Percentiles rank a stretch among this genome's conserved stretches.
Conservation (phyloP, 92 coral and sea anemone species). For the Palythoa grandiflora region DNA sequence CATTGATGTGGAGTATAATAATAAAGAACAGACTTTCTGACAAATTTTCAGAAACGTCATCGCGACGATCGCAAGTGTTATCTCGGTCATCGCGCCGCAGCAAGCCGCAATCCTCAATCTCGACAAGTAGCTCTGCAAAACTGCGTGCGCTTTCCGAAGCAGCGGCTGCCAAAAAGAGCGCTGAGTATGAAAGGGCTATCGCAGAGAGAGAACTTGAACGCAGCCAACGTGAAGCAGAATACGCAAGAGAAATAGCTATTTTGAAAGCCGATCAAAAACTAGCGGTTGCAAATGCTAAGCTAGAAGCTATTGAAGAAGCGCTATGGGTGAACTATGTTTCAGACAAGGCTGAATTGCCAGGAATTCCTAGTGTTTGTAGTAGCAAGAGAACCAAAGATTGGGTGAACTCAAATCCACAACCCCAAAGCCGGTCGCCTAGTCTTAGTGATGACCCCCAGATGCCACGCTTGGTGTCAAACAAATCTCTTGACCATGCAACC, state of each 20-base stretch:
- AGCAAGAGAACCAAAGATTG: constrained; percentile 29
- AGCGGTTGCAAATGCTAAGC: constrained; percentile 49
- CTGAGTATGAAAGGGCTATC: constrained; percentile 40
- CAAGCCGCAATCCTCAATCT: constrained; percentile 17
- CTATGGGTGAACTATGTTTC: not conserved
- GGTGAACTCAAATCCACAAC: constrained; percentile 18
- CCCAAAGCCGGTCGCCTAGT: not conserved
- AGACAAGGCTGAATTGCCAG: not conserved
- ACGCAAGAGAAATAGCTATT: constrained; percentile 27
- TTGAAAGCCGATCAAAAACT: constrained; percentile 36
- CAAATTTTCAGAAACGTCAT: constrained; percentile 10
- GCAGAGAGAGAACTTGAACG: constrained; percentile 8
- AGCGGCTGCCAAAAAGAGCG: constrained; percentile 38
- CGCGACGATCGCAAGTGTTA: constrained; percentile 22
- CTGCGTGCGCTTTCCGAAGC: constrained; percentile 23
- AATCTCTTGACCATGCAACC: not conserved
- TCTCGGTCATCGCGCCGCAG: constrained; percentile 36
- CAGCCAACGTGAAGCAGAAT: constrained; percentile 10
- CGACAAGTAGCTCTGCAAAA: constrained; percentile 41
- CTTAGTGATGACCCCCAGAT: not conserved
- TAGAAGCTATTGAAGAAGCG: constrained; percentile 40
- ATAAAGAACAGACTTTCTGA: not conserved
- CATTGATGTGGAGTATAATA: not conserved
- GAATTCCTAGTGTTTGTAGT: not conserved
- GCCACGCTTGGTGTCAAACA: not conserved